phyloP scores from a whole-genome alignment of 1,140 invertebrate genomes.

The Xylocopa sonorina region DNA sequence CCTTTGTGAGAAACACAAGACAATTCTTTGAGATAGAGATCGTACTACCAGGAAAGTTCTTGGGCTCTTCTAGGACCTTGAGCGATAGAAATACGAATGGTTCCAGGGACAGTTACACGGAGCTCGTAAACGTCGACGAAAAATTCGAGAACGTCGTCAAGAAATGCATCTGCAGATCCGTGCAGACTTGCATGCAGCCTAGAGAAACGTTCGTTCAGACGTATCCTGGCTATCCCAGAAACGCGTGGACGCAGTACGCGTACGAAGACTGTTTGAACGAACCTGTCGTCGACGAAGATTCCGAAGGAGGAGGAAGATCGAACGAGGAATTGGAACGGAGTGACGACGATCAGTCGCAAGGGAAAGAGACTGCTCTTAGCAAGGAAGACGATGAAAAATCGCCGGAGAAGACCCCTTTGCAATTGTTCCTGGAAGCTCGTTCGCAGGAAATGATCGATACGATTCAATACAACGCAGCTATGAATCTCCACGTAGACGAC shows the following conservation, averaged over 20 bases:
- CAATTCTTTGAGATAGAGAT: conserved; percentile 85
- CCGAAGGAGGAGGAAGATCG: not conserved
- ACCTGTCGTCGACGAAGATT: not conserved
- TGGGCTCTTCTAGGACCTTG: conserved; percentile 39
- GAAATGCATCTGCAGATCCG: conserved; percentile 59
- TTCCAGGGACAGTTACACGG: conserved; percentile 85
- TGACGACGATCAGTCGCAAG: conserved; percentile 26
- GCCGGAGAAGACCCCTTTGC: conserved; percentile 34
- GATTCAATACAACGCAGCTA: conserved; percentile 83
- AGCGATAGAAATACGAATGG: conserved; percentile 80
- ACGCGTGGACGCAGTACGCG: conserved; percentile 86
- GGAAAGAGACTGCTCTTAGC: not conserved
- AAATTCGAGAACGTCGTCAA: conserved; percentile 80
- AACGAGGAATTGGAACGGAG: conserved; percentile 32
- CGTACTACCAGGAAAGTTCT: conserved; percentile 43
- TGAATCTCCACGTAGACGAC: conserved; percentile 86
- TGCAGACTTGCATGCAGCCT: conserved; percentile 83
- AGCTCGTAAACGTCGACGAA: conserved; percentile 82
- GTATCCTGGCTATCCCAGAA: conserved; percentile 85
- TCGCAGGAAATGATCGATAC: conserved; percentile 69
- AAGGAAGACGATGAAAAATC: conserved; percentile 31
- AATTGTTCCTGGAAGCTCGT: conserved; percentile 61
- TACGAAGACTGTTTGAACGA: conserved; percentile 68
- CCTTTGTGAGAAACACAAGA: conserved; percentile 79
- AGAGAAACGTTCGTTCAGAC: conserved; percentile 84